Evolutionary conservation across 2,113 vertebrate species (phyloP).

Genomic region (Sphaerodactylus townsendi): DNA sequence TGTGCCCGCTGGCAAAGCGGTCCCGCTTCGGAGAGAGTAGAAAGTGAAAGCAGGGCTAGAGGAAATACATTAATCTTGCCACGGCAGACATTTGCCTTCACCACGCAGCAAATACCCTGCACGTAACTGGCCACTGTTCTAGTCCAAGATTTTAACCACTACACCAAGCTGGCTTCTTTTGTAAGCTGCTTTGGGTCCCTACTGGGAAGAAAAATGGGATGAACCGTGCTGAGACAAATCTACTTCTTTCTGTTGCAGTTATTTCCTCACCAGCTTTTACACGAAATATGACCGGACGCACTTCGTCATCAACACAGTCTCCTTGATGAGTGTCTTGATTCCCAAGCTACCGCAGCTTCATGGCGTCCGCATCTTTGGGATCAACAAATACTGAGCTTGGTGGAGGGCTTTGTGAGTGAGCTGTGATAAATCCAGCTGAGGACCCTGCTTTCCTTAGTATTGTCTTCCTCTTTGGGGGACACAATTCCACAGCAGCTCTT

Average conservation of each 20-base stretch:
- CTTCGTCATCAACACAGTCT: conserved; percentile 82
- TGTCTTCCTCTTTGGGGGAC: conserved; percentile 35
- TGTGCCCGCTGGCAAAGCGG: too few relatives aligned
- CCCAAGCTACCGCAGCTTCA: conserved; percentile 83
- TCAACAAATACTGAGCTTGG: conserved; percentile 80
- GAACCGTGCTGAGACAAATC: neutral
- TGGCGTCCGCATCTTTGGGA: conserved; percentile 82
- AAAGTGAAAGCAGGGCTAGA: too few relatives aligned
- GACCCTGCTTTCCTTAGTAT: conserved; percentile 4
- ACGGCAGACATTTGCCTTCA: too few relatives aligned
- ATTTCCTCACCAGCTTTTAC: conserved; percentile 85
- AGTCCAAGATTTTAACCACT: too few relatives aligned
- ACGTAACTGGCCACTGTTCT: too few relatives aligned
- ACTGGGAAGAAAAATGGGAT: too few relatives aligned
- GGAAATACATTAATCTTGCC: too few relatives aligned
- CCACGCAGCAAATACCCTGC: too few relatives aligned
- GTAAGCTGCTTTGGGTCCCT: too few relatives aligned
- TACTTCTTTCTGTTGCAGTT: conserved; percentile 61
- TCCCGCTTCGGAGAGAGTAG: too few relatives aligned
- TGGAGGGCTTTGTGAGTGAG: conserved; percentile 18
- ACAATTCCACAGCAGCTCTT: conserved; percentile 47
- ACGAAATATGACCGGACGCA: conserved; percentile 83
- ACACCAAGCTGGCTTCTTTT: too few relatives aligned
- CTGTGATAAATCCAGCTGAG: neutral
- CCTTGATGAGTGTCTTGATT: conserved; percentile 81